Evolutionary conservation across 1,140 invertebrate genomes (phyloP).

Genomic region (Drosophila subpulchrella): DNA sequence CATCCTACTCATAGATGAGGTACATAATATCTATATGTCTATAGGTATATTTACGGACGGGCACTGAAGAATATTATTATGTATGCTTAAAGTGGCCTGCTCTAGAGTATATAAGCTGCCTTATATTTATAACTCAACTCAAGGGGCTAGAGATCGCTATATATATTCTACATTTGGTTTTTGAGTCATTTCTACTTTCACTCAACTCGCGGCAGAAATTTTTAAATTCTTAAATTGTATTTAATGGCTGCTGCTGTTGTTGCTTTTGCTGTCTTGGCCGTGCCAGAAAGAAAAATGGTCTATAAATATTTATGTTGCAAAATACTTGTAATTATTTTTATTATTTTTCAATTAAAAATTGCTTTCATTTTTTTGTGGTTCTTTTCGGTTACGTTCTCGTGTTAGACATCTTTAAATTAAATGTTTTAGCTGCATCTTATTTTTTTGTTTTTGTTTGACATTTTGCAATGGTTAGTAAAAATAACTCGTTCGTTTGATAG

Average conservation of each 20-base stretch:
- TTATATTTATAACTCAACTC: conserved; percentile 74
- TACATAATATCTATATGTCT: conserved; percentile 19
- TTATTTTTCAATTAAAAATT: conserved; percentile 69
- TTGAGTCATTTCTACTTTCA: conserved; percentile 52
- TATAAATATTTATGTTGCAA: conserved; percentile 81
- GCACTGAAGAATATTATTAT: conserved; percentile 49
- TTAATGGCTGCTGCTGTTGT: conserved; percentile 45
- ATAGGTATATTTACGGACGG: conserved; percentile 29
- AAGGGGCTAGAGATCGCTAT: conserved; percentile 47
- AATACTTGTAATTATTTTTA: conserved; percentile 81
- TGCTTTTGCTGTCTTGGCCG: conserved; percentile 49
- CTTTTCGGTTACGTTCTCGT: conserved; percentile 47
- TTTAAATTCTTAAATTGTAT: conserved; percentile 23
- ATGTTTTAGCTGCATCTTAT: conserved; percentile 50
- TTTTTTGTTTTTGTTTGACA: conserved; percentile 44
- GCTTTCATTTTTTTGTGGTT: conserved; percentile 15
- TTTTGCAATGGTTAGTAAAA: conserved; percentile 75
- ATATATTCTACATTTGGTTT: conserved; percentile 29
- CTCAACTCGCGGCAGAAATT: conserved; percentile 48
- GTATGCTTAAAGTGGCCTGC: conserved; percentile 68
- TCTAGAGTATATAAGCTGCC: conserved; percentile 61
- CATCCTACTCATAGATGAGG: conserved; percentile 30
- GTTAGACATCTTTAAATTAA: conserved; percentile 66
- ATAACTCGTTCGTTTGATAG: conserved; percentile 69
- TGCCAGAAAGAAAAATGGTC: conserved; percentile 74